Conservation (phyloP, 2,113 vertebrate species). For the Catharus bicknelli region DNA sequence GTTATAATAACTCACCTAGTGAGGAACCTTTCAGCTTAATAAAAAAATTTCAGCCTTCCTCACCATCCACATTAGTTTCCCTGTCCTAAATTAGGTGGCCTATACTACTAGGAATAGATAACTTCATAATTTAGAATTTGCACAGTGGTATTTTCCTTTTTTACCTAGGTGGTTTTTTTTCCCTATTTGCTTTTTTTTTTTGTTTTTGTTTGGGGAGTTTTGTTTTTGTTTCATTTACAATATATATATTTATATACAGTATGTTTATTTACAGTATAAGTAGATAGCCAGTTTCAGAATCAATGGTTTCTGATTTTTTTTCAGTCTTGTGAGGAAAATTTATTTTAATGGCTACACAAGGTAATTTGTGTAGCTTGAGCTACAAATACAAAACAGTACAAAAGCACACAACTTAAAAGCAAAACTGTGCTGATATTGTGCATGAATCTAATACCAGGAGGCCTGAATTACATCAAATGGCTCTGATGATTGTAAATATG, state of each 20-base stretch:
- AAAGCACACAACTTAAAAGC: background rate
- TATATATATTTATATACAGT: too few species aligned
- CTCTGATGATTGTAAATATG: accelerated
- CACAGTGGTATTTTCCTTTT: background rate
- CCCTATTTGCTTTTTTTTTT: background rate
- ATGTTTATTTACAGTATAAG: background rate
- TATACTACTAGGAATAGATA: background rate
- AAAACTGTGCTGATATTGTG: background rate
- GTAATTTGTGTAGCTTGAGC: background rate
- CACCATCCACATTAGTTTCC: accelerated
- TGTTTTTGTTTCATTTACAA: background rate
- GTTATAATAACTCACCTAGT: background rate
- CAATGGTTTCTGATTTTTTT: background rate
- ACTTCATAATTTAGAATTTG: background rate
- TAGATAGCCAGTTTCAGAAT: background rate
- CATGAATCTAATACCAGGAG: background rate
- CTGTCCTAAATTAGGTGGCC: background rate
- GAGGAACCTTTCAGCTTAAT: background rate
- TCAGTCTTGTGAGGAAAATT: background rate
- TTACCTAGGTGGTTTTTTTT: too few species aligned
- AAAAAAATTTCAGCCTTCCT: background rate
- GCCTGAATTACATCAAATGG: background rate
- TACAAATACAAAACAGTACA: background rate
- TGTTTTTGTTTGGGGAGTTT: background rate
- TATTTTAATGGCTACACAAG: background rate